A percentile compares a stretch with the other conserved stretches of the same genome.
phyloP scores from a whole-genome alignment of 1,140 invertebrate genomes.

The Parapsyche elsis region DNA sequence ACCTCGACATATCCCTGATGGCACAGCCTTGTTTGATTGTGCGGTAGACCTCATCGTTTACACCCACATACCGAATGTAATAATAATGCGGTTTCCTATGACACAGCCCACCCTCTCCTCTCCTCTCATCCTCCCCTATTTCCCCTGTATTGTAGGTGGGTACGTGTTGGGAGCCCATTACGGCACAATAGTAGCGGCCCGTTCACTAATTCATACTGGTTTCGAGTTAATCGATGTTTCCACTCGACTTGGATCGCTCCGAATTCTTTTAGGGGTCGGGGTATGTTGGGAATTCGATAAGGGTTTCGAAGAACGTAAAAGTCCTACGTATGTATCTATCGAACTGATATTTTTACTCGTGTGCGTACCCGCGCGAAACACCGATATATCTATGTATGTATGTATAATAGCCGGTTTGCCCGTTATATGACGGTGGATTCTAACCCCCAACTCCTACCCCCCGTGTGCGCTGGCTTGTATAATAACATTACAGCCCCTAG shows the following conservation, averaged over 20 bases:
- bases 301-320: too few relatives aligned
- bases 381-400: too few relatives aligned
- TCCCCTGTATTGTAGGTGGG: too few relatives aligned
- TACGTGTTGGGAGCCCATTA: not conserved
- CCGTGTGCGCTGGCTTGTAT: too few relatives aligned
- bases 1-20: not conserved
- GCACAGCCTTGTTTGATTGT: constrained; percentile 23
- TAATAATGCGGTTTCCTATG: constrained; percentile 41
- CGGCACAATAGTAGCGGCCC: not conserved
- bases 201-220: constrained; percentile 18
- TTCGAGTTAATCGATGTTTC: constrained; percentile 27
- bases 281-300: not conserved
- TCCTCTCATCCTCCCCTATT: too few relatives aligned
- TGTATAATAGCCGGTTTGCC: too few relatives aligned
- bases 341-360: too few relatives aligned
- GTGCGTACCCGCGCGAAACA: too few relatives aligned
- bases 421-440: too few relatives aligned
- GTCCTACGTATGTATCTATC: too few relatives aligned
- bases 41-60: constrained; percentile 23
- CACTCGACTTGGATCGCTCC: constrained; percentile 4
- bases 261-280: not conserved
- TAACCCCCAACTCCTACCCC: too few relatives aligned
- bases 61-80: not conserved
- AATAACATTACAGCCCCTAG: too few relatives aligned
- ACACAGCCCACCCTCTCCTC: not conserved